Evolutionary conservation across 1,140 invertebrate genomes (phyloP), one percentile per base, ranked within the genome.

Genomic region (Aphis craccivora): DNA sequence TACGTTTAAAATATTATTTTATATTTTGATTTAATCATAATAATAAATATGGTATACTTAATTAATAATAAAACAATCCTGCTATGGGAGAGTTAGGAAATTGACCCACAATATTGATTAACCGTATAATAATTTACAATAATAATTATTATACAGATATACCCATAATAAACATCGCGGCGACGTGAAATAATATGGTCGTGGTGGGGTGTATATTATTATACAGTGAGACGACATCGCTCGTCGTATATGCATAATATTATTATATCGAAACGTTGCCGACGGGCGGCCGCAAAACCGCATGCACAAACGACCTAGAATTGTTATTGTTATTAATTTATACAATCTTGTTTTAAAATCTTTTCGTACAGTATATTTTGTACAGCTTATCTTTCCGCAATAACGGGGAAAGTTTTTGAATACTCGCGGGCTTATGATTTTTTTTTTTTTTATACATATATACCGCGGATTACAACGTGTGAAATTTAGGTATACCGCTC

Each of bases 281-380:
- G 51, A 53, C 35, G 88, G 88, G 48, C 88, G 88, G 48, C 51
- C 88, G 11, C n/a, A 89, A 89, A 89, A 89, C 88, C 88, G 88
- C 48, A 89, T 89, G 88, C 88, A 89, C 35, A 55, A 89, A 89
- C 14, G 51, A 55, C 88, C 88, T 55, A 89, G 48, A 89, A 89
- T 37, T 55, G 48, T 89, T 89, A n/a, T 87, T 87, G 83, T 40
- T 84, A 84, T 84, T 84, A 48, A 48, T 87, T 87, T 37, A 37
- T 89, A 55, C 35, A 89, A 89, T 89, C 88, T 89, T 22, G 35
- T 89, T 89, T 89, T 89, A 40, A 89, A 89, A 89, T 89, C 35
- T 89, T 89, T 89, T 89, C 45, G 87, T 48, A 88, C 30, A n/a
- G 60, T 76, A n/a, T n/a, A 76, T n/a, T 20, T 20, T n/a, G 2